These are phyloP conservation scores for Notiomystis cincta DNA, from an alignment of 2,113 vertebrate species.

Conservation along the genomic window DNA sequence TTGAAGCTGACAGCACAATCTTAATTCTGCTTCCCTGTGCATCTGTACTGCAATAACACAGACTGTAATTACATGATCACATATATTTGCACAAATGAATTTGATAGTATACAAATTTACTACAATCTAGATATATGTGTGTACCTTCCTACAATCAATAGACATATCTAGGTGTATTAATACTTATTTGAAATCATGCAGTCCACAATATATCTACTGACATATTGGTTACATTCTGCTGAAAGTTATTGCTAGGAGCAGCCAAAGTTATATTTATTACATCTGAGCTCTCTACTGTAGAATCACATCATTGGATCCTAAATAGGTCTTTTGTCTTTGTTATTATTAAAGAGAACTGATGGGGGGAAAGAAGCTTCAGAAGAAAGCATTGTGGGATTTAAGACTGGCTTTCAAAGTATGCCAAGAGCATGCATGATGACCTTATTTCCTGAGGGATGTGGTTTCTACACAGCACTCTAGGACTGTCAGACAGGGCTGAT, in stretches of 20 bases:
- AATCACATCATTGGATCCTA: not conserved
- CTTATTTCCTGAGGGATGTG: not conserved
- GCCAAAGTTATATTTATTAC: not conserved
- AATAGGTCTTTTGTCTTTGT: not conserved
- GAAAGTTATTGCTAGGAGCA: not conserved
- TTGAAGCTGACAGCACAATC: slow-evolving; percentile 23
- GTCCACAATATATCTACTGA: not conserved
- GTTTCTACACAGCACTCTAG: not conserved
- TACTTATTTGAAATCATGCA: not conserved
- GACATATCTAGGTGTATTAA: not conserved
- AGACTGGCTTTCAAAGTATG: not conserved
- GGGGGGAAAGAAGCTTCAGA: not conserved
- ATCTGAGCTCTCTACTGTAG: not conserved
- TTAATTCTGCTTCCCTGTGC: not conserved
- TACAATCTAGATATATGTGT: not conserved
- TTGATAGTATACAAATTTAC: not conserved
- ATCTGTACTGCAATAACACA: not conserved
- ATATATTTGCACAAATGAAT: slow-evolving; percentile 19
- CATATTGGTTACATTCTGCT: not conserved
- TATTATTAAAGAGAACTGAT: not conserved
- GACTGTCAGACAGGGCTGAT: not conserved
- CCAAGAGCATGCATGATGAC: not conserved
- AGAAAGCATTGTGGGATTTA: not conserved
- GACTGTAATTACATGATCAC: slow-evolving; percentile 27
- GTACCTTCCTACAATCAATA: not conserved